Percentiles rank a stretch among this genome's conserved stretches.
phyloP scores from a whole-genome alignment of 92 coral and sea anemone genomes.

The Zoanthus solanderi region DNA sequence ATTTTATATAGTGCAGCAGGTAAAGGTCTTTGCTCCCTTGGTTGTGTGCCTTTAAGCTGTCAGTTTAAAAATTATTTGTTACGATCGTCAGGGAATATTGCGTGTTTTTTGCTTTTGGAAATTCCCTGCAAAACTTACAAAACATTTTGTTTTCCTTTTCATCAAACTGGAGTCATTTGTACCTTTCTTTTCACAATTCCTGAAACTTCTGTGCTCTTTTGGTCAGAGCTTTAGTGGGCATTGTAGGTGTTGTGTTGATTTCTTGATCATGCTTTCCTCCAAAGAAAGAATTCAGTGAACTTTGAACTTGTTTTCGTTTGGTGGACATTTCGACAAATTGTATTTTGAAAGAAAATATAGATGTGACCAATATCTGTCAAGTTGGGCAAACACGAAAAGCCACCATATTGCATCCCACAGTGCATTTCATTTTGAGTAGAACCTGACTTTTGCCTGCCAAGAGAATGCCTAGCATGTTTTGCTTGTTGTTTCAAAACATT shows the following conservation, averaged over 20 bases:
- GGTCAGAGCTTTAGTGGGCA: background rate
- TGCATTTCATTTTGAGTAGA: slow-evolving; percentile 44
- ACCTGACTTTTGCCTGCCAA: slow-evolving; percentile 35
- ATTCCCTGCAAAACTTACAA: slow-evolving; percentile 47
- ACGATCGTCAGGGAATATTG: slow-evolving; percentile 31
- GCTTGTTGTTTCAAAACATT: background rate
- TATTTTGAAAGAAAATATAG: slow-evolving; percentile 35
- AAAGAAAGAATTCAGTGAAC: slow-evolving; percentile 38
- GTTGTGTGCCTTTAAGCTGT: slow-evolving; percentile 48
- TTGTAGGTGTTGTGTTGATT: background rate
- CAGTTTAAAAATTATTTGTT: slow-evolving; percentile 49
- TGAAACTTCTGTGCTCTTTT: slow-evolving; percentile 34
- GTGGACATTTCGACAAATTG: slow-evolving; percentile 39
- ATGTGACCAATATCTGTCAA: slow-evolving; percentile 1
- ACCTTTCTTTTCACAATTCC: slow-evolving; percentile 14
- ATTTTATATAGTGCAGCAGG: slow-evolving; percentile 41
- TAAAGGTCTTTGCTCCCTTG: slow-evolving; percentile 48
- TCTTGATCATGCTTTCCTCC: slow-evolving; percentile 50
- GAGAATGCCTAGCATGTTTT: background rate
- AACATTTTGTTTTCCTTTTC: slow-evolving; percentile 46
- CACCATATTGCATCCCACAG: slow-evolving; percentile 33
- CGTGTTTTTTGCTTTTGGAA: slow-evolving; percentile 41
- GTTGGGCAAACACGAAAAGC: slow-evolving; percentile 31
- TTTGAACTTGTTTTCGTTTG: slow-evolving; percentile 46
- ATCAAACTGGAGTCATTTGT: slow-evolving; percentile 38